Conservation (phyloP, 2,797 vertebrate genomes). For the Dermochelys coriacea region DNA sequence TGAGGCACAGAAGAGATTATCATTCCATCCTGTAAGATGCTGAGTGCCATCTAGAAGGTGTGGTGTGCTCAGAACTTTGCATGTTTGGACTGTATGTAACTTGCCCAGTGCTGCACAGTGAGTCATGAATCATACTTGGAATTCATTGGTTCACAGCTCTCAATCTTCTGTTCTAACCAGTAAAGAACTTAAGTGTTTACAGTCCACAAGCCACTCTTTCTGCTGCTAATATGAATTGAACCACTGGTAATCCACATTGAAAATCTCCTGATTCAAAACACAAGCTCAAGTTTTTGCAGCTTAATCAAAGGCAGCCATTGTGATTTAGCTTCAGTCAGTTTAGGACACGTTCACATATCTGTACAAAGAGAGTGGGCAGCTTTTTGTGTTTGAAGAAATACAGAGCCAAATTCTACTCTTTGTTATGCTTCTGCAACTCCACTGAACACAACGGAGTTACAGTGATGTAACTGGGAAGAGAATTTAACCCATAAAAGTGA, state of each 20-base stretch:
- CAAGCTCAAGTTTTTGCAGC: not conserved
- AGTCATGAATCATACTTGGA: not conserved
- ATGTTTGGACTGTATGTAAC: not conserved
- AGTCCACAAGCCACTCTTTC: not conserved
- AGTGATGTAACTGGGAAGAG: not conserved
- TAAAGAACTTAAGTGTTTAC: not conserved
- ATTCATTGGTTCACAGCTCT: not conserved
- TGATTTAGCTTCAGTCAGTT: not conserved
- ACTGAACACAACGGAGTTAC: not conserved
- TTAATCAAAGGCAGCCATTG: not conserved
- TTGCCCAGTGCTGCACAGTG: not conserved
- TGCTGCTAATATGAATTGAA: not conserved
- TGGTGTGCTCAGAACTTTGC: not conserved
- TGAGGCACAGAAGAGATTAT: rapidly evolving
- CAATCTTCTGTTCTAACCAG: not conserved
- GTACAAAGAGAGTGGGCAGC: not conserved
- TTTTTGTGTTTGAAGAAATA: not conserved
- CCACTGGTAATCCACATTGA: not conserved
- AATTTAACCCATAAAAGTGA: not conserved
- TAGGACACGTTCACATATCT: not conserved
- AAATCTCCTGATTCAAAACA: not conserved
- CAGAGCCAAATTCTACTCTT: not conserved
- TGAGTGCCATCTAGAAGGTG: not conserved
- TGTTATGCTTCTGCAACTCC: not conserved
- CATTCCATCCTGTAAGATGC: not conserved